A percentile compares a stretch with the other conserved stretches of the same genome.
phyloP scores from a whole-genome alignment of 2,113 vertebrate genomes.

The Muscicapa adusta region DNA sequence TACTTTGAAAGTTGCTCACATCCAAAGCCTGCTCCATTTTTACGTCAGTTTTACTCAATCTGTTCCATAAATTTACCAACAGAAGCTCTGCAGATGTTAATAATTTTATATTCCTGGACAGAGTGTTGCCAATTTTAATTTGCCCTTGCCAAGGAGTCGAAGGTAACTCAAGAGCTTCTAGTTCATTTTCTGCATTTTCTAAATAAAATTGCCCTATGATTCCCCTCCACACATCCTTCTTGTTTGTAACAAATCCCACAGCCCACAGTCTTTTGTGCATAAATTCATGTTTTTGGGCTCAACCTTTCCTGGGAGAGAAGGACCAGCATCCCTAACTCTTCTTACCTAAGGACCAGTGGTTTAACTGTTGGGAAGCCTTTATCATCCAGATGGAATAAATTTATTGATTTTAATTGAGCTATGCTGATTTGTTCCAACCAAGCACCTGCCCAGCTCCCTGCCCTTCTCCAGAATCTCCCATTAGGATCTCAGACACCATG shows the following conservation, averaged over 20 bases:
- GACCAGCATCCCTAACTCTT: not conserved
- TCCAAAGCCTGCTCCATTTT: not conserved
- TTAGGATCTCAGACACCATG: not conserved
- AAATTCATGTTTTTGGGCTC: not conserved
- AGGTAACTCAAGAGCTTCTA: not conserved
- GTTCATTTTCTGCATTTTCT: not conserved
- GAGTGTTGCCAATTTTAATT: conserved; percentile 1
- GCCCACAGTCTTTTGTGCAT: not conserved
- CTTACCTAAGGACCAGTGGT: not conserved
- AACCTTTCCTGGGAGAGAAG: not conserved
- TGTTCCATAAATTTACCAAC: conserved; percentile 3
- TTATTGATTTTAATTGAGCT: conserved; percentile 23
- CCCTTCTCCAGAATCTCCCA: not conserved
- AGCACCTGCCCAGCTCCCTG: not conserved
- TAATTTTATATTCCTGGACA: not conserved
- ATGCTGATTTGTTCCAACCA: not conserved
- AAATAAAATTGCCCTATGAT: not conserved
- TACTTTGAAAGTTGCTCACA: not conserved
- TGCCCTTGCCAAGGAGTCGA: not conserved
- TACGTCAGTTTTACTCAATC: not conserved
- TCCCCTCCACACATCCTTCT: not conserved
- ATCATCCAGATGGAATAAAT: conserved; percentile 6
- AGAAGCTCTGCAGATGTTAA: conserved; percentile 40
- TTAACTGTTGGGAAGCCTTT: not conserved
- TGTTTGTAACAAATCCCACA: not conserved